phyloP scores from a whole-genome alignment of 2,888 invertebrate genomes.

The Tenodera sinensis region DNA sequence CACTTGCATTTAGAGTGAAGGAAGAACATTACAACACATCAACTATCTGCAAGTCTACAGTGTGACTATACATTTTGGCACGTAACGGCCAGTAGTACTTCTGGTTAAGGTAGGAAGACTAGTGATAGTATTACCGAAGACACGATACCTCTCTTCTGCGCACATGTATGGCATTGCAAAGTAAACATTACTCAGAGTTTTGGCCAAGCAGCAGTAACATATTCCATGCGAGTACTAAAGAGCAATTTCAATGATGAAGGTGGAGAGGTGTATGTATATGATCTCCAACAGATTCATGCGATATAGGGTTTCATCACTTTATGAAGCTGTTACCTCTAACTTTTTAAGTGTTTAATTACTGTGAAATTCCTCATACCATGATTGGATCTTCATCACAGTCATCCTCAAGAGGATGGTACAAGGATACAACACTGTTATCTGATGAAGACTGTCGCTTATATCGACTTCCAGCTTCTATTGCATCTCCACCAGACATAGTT shows the following conservation, averaged over 20 bases:
- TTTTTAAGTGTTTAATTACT: neutral
- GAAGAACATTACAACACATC: neutral
- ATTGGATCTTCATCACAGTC: conserved; percentile 43
- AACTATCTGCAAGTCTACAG: neutral
- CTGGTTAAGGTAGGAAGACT: neutral
- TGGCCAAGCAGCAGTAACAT: neutral
- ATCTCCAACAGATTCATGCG: neutral
- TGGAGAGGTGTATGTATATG: neutral
- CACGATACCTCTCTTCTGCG: neutral
- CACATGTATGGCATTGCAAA: neutral
- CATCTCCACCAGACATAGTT: conserved; percentile 29
- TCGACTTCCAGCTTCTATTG: conserved; percentile 12
- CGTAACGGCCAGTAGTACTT: neutral
- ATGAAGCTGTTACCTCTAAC: neutral
- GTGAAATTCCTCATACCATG: conserved; percentile 39
- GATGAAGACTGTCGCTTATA: conserved; percentile 46
- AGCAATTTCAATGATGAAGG: neutral
- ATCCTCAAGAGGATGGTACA: conserved; percentile 35
- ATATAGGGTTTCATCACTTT: neutral
- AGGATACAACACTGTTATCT: conserved; percentile 41
- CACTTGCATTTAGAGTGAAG: neutral
- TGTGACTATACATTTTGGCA: neutral
- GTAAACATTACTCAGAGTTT: neutral
- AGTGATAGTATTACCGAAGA: neutral
- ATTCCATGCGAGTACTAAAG: neutral